Base-by-base conservation (phyloP, 2,888 invertebrate species). In the Standfussiana lucernea region DNA sequence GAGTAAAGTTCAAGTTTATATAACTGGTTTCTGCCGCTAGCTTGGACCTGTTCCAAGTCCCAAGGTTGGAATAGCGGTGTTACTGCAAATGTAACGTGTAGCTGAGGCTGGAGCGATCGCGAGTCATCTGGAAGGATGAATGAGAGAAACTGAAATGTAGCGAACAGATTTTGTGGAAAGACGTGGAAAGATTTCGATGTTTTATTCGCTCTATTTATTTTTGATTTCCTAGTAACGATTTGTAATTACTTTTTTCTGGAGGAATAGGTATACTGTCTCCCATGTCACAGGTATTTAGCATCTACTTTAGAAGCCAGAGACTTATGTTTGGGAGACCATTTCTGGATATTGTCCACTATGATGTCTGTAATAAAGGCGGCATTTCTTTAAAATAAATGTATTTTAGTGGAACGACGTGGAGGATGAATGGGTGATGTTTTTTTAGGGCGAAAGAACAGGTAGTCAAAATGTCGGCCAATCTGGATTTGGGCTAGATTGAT, bases 1-100 rank as follows among this genome's bases (percentile, higher is more conserved):
- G 75, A 71, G 75, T 70, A 78, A 84, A 84, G 90, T 89, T 90
- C 88, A 90, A 89, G 91, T 89, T 87, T 88, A 87, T 71, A 77
- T 53, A 91, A 90, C 90, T 85, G 89, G 90, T 88, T 86, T 47
- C 71, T 81, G 86, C 86, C 84, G 81, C 86, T 89, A 86, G 72
- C 72, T 72, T 78, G 77, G 82, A 88, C 88, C 86, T 79, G 88
- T 88, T 88, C 79, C 79, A 79, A 78, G 56, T 50, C 2, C 75
- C 80, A 87, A 87, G 81, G 87, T 71, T 84, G 75, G 32, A 50
- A 53, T 89, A 90, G 82, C 90, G 85, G 87, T 84, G 77, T 75
- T 24, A 56, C 79, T 80, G 78, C 73, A 61, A 79, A 75, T 82
- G 83, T 77, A 77, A 79, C 42, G 65, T 45, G 37, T 62, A 21